Base-by-base conservation (phyloP, 2,888 invertebrate genomes). In the Callimorpha dominula region DNA sequence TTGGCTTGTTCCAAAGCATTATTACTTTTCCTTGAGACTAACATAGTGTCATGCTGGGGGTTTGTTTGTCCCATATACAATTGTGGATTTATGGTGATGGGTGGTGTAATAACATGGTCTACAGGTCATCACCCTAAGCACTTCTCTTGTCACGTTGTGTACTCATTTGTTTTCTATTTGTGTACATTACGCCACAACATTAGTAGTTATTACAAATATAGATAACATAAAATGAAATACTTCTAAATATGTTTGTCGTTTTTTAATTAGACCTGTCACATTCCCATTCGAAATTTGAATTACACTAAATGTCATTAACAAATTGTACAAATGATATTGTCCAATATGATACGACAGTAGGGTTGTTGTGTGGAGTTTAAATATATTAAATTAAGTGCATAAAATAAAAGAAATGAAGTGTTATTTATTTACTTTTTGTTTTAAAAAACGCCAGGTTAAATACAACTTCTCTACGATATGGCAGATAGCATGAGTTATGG, bases 171-270 rank as follows among this genome's bases (percentile, higher is more conserved):
- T 65, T 73, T 78, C 70, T 54, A 52, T 52, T 78, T 65, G 31
- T 50, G 65, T 65, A 17, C 65, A 65, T 65, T 65, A 65, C 65
- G 65, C 31, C 49, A 65, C 31, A 15, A 14, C 50, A 57, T 66
- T 67, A 72, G 54, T 73, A 70, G 73, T 64, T 68, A 73, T 73
- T 66, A 73, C 71, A 73, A 66, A 65, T 11, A 85, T 88, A 90
- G 91, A 91, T 90, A 92, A 91, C 93, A 88, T 72, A 65, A 81
- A 94, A 94, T 94, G 93, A 92, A 83, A 65, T 42, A 80, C 78
- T 78, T 86, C 89, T 81, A 94, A 92, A 94, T 92, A 92, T 91
- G 93, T 93, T 85, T 67, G 20, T 52, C 14, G 31, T 14, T 31
- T 14, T 60, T 14, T 60, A 31, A 60, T 60, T 31, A 20, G 11